These are phyloP conservation scores for Diarsia dahlii DNA, from an alignment of 2,888 invertebrate species.

Conservation along the genomic window DNA sequence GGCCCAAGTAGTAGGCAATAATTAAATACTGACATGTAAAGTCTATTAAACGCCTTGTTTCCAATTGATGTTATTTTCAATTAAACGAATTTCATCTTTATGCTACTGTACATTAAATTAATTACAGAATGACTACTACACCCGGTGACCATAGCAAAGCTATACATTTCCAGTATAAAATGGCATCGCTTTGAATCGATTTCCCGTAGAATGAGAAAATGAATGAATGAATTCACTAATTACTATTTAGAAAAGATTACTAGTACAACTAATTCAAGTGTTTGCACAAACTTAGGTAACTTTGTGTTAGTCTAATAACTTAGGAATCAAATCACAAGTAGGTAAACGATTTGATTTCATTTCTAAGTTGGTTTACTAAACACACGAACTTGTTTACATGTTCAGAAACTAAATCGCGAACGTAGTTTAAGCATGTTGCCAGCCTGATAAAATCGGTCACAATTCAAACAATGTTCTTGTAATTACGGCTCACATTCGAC, in stretches of 20 bases:
- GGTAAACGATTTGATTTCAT: too few relatives aligned
- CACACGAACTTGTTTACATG: background rate
- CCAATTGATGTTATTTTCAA: background rate
- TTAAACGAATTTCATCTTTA: background rate
- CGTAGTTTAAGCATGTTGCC: background rate
- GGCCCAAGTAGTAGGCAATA: conserved; percentile 2
- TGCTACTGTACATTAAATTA: background rate
- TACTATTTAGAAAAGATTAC: too few relatives aligned
- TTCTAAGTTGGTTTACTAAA: background rate
- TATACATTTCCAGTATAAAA: too few relatives aligned
- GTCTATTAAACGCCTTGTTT: background rate
- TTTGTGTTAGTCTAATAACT: background rate
- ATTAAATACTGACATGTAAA: background rate
- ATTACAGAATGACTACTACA: background rate
- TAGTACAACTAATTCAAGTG: background rate
- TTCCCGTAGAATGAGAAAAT: too few relatives aligned
- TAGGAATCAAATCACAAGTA: too few relatives aligned
- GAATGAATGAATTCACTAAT: too few relatives aligned
- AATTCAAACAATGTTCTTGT: conserved; percentile 39
- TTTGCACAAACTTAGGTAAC: background rate
- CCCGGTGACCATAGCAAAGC: too few relatives aligned
- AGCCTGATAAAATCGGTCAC: conserved; percentile 33
- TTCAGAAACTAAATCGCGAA: background rate
- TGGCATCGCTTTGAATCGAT: too few relatives aligned
- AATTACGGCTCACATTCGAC: conserved; percentile 40